Evolutionary conservation across 2,797 vertebrate genomes (phyloP), one percentile per base, ranked within the genome.

Genomic region (Prionace glauca): DNA sequence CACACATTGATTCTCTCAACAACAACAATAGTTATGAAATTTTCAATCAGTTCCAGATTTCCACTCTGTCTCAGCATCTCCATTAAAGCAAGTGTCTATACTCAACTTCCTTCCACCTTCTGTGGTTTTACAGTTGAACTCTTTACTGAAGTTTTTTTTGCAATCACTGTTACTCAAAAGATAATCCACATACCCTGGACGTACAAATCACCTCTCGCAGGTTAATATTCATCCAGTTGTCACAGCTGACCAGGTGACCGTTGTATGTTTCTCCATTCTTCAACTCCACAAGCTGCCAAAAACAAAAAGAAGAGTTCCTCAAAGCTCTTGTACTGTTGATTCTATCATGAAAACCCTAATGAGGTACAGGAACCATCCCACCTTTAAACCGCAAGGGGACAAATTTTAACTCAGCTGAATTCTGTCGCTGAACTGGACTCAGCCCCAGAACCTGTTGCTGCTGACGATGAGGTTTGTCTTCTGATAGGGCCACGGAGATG

Each of bases 171-270:
- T n/a, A 91, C 4, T 7, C 16, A 41, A n/a, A 67, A 67, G 20
- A 36, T 65, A 1, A n/a, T 62, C 29, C n/a, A 95, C 98, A 97
- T 98, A 99, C 99, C 98, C 99, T 97, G 0, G 99, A 99, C 0
- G 99, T 99, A 97, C 99, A 99, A 97, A 99, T 99, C 95, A 99
- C 99, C 97, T 99, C 99, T 50, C 99, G 98, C 88, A 99, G 97
- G 97, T 99, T 99, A 96, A 99, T 99, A 97, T 99, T 99, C 99
- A 99, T 99, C 99, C 99, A 99, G 98, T 99, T 99, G 97, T 99
- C 99, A 3, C 99, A 99, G 97, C 99, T 99, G 96, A 99, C 99
- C 97, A 99, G 96, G 96, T 99, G 99, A 8, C 99, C 99, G 0
- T 99, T 99, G 97, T 99, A 99, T 0, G 99, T 99, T 96, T 99